Evolutionary conservation across 2,888 invertebrate genomes (phyloP).

Genomic region (Xestia sexstrigata): DNA sequence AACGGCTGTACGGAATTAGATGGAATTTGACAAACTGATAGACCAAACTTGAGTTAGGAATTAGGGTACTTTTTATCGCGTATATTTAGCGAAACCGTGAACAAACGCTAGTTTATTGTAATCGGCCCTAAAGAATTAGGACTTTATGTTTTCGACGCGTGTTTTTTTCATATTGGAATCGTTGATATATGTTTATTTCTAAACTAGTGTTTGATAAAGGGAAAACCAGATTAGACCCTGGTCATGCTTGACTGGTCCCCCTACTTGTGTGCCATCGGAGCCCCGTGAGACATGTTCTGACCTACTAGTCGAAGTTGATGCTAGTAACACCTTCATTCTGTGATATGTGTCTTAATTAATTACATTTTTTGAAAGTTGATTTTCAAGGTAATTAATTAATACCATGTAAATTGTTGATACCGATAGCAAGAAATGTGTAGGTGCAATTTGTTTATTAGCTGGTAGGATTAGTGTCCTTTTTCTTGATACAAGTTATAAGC

Average conservation of each 20-base stretch:
- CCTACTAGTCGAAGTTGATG: conserved; percentile 33
- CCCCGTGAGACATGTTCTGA: conserved; percentile 61
- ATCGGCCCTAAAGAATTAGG: neutral
- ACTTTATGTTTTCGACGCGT: neutral
- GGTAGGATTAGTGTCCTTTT: neutral
- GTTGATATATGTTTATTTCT: neutral
- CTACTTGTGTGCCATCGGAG: conserved; percentile 45
- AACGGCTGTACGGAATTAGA: neutral
- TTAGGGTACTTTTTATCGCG: neutral
- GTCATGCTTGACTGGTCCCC: conserved; percentile 37
- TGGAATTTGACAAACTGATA: neutral
- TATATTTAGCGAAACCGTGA: neutral
- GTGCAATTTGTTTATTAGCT: neutral
- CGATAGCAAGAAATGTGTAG: neutral
- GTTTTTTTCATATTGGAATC: neutral
- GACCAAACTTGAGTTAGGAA: neutral
- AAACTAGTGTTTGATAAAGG: neutral
- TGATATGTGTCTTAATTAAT: conserved; percentile 38
- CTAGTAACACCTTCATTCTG: conserved; percentile 18
- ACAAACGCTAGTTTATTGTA: neutral
- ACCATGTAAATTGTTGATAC: neutral
- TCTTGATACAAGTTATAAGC: too few relatives aligned
- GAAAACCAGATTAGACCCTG: conserved; percentile 32
- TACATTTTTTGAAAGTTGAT: conserved; percentile 34
- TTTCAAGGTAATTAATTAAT: conserved; percentile 27